phyloP scores from a whole-genome alignment of 2,797 vertebrate species.

The Graptemys geographica region DNA sequence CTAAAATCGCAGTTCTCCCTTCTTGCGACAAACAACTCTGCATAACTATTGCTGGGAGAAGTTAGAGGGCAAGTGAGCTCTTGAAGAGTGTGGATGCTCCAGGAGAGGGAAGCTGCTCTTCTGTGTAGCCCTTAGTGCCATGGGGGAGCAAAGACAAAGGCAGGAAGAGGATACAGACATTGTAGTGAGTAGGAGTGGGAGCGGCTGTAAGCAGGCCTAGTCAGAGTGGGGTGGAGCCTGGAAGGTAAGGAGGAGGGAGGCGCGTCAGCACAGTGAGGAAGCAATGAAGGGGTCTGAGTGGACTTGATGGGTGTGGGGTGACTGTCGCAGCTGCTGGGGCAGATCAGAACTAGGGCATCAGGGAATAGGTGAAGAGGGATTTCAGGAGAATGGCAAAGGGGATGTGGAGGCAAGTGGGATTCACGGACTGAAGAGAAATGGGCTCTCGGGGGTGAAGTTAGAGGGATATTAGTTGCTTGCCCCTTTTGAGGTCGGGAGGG shows the following conservation, averaged over 20 bases:
- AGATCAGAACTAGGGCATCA: background rate
- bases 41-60: background rate
- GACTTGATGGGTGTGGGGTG: background rate
- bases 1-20: background rate
- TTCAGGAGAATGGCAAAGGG: background rate
- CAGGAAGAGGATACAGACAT: background rate
- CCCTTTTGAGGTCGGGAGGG: background rate
- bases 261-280: background rate
- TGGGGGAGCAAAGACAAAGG: background rate
- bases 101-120: background rate
- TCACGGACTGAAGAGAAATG: background rate
- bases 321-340: background rate
- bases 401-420: background rate
- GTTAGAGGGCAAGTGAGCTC: background rate
- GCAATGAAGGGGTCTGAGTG: background rate
- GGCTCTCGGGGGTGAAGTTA: conserved; percentile 2
- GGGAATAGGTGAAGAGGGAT: background rate
- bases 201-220: background rate
- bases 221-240: background rate
- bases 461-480: background rate
- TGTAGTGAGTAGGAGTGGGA: background rate
- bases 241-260: background rate
- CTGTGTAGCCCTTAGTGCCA: background rate
- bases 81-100: background rate
- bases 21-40: background rate